Evolutionary conservation across 1,140 invertebrate species (phyloP).

Genomic region (Chionoecetes opilio): DNA sequence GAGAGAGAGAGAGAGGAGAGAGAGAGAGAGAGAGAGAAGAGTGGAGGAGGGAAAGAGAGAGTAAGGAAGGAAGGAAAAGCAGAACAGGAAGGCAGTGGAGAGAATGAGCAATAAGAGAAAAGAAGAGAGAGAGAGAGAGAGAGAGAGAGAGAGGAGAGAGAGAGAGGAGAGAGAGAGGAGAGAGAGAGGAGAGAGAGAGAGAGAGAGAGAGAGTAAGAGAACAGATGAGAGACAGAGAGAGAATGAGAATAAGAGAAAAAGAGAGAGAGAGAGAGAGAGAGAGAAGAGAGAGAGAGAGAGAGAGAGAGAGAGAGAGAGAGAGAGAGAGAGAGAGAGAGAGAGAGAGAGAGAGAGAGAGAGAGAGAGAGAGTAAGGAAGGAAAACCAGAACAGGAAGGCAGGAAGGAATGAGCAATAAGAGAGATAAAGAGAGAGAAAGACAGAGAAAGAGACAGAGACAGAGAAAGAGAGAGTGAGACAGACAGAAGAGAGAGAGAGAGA

Average conservation of each 20-base stretch:
- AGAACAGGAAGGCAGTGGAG: neutral
- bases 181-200: neutral
- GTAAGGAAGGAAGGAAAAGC: neutral
- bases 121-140: neutral
- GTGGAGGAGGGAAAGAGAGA: neutral
- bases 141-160: neutral
- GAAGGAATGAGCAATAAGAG: neutral
- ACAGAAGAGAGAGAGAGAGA: neutral
- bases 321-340: neutral
- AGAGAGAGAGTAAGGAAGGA: neutral
- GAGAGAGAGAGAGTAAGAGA: neutral
- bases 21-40: neutral
- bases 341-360: no score
- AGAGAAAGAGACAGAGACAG: neutral
- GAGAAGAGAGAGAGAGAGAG: neutral
- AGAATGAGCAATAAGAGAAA: neutral
- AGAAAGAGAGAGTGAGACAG: neutral
- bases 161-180: neutral
- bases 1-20: constrained; percentile 5
- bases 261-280: no score
- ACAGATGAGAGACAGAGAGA: neutral
- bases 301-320: neutral
- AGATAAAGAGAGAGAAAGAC: neutral
- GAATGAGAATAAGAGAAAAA: neutral
- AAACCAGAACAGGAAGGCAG: neutral